Percentiles rank a stretch among this genome's conserved stretches.
Evolutionary conservation across 2,113 vertebrate genomes (phyloP).

Genomic region (Leucopternis melanops): DNA sequence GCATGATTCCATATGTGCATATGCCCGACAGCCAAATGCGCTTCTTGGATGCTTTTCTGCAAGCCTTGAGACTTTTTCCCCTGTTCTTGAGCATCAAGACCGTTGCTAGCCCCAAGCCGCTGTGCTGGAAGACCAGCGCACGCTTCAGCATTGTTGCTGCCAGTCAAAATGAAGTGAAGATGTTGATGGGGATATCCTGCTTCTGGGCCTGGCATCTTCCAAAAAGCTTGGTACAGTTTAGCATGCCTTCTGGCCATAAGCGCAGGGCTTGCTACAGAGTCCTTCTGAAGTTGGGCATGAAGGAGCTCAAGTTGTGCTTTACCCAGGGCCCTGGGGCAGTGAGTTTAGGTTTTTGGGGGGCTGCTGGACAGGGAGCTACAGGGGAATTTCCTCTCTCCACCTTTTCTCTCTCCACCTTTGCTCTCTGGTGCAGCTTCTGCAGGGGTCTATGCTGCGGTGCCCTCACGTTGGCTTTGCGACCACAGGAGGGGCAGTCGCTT

Average conservation of each 20-base stretch:
- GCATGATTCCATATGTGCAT: rapidly evolving
- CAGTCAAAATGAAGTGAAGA: not conserved
- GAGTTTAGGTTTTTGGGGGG: not conserved
- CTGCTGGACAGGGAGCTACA: not conserved
- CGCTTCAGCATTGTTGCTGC: not conserved
- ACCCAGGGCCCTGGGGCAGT: not conserved
- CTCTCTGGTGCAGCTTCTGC: rapidly evolving
- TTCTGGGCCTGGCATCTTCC: not conserved
- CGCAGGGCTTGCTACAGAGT: not conserved
- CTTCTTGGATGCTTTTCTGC: not conserved
- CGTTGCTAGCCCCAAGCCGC: not conserved
- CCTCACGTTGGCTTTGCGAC: rapidly evolving
- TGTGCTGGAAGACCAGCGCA: not conserved
- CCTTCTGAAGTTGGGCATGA: not conserved
- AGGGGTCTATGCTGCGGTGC: rapidly evolving
- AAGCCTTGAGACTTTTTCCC: not conserved
- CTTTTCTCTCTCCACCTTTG: rapidly evolving
- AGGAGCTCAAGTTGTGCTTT: not conserved
- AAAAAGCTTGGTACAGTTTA: not conserved
- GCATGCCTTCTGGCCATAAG: not conserved
- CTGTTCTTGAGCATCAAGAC: not conserved
- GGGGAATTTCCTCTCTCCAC: not conserved
- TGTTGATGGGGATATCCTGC: not conserved
- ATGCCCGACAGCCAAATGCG: not conserved
- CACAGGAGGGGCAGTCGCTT: rapidly evolving